phyloP scores from a whole-genome alignment of 2,888 invertebrate genomes.

The Phyllotreta cruciferae region DNA sequence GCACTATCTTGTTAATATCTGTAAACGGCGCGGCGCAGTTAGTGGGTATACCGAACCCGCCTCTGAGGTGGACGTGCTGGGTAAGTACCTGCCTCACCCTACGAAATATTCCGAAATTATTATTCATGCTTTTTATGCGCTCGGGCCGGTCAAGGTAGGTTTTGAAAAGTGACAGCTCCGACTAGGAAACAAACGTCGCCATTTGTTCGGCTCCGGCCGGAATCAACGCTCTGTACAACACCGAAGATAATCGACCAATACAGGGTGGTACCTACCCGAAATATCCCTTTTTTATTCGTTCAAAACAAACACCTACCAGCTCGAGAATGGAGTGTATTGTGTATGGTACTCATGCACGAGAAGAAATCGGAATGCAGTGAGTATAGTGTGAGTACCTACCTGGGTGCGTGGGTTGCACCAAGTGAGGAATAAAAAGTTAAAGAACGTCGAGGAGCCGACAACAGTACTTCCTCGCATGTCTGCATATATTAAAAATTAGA shows the following conservation, averaged over 20 bases:
- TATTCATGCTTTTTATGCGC: conserved; percentile 38
- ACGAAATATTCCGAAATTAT: conserved; percentile 39
- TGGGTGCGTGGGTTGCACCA: conserved; percentile 42
- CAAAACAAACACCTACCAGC: too few relatives aligned
- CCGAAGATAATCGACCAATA: conserved; percentile 27
- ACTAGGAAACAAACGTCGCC: conserved; percentile 41
- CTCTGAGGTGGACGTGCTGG: conserved; percentile 18
- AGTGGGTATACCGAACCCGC: conserved; percentile 8
- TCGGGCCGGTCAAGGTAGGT: conserved; percentile 38
- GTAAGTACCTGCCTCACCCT: conserved; percentile 28
- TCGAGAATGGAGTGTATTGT: too few relatives aligned
- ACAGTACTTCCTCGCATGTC: conserved; percentile 49
- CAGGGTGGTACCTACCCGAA: conserved; percentile 23
- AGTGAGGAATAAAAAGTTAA: conserved; percentile 50
- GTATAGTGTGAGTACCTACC: conserved; percentile 10
- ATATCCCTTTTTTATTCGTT: conserved; percentile 7
- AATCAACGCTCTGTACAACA: conserved; percentile 33
- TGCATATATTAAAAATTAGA: conserved; percentile 48
- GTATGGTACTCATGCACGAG: too few relatives aligned
- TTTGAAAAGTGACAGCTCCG: conserved; percentile 41
- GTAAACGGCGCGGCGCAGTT: too few relatives aligned
- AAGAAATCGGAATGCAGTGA: neutral
- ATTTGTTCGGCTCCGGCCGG: conserved; percentile 36
- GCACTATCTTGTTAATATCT: too few relatives aligned
- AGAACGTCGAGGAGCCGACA: conserved; percentile 50